These are phyloP conservation scores for Melieria picta DNA, from an alignment of 2,888 invertebrate species.

Conservation along the genomic window DNA sequence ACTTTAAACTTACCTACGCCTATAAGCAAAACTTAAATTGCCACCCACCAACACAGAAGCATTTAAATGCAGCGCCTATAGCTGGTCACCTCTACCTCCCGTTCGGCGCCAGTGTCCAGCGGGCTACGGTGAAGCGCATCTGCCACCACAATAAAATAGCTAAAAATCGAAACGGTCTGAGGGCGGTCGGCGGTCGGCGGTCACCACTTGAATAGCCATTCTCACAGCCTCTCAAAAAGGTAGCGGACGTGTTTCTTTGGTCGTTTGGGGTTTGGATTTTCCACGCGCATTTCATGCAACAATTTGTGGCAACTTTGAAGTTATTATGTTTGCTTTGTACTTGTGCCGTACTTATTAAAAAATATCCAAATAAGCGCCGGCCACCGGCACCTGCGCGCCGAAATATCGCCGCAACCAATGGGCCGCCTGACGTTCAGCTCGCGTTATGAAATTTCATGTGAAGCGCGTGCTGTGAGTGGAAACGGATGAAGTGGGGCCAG, in stretches of 20 bases:
- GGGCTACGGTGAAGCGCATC: background rate
- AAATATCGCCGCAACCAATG: too few relatives aligned
- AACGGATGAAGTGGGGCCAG: too few relatives aligned
- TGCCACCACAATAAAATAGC: background rate
- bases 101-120: too few relatives aligned
- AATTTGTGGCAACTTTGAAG: conserved; percentile 30
- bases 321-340: conserved; percentile 41
- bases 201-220: conserved; percentile 16
- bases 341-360: background rate
- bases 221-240: conserved; percentile 7
- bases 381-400: too few relatives aligned
- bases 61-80: too few relatives aligned
- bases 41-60: too few relatives aligned
- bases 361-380: background rate
- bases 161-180: background rate
- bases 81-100: too few relatives aligned
- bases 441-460: too few relatives aligned
- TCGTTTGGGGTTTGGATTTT: conserved; percentile 3
- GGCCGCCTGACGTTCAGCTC: too few relatives aligned
- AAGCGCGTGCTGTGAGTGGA: too few relatives aligned
- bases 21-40: too few relatives aligned
- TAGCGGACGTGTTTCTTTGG: conserved; percentile 7
- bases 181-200: conserved; percentile 2
- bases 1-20: too few relatives aligned
- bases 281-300: background rate